Evolutionary conservation across 2,113 vertebrate species (phyloP).

Genomic region (Peromyscus polionotus): DNA sequence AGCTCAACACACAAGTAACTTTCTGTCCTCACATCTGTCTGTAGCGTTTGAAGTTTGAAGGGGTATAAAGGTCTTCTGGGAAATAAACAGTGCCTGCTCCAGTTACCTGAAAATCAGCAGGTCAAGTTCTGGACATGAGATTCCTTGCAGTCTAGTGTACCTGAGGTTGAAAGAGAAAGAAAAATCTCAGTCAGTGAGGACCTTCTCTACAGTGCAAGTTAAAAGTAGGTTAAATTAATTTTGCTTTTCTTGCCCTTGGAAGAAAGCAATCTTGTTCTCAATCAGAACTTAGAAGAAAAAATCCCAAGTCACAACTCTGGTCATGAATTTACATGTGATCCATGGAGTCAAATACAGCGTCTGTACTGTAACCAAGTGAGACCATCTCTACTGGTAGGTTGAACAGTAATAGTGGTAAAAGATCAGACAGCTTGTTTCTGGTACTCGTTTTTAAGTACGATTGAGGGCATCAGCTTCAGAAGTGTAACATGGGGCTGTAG

Average conservation of each 20-base stretch:
- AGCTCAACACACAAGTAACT: conserved; percentile 25
- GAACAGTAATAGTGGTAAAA: neutral
- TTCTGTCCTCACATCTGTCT: neutral
- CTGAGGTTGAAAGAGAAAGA: conserved; percentile 74
- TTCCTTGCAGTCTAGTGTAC: neutral
- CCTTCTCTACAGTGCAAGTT: conserved; percentile 82
- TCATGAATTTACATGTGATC: neutral
- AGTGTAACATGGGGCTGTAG: conserved; percentile 28
- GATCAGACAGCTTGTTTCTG: neutral
- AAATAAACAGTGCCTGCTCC: neutral
- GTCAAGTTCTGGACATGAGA: neutral
- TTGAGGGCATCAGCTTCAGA: conserved; percentile 79
- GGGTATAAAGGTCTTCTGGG: neutral
- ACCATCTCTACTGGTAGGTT: conserved; percentile 12
- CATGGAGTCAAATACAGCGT: neutral
- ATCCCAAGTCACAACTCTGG: neutral
- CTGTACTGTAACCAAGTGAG: neutral
- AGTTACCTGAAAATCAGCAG: neutral
- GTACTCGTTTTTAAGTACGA: conserved; percentile 66
- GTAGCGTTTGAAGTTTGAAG: neutral
- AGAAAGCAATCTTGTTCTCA: neutral
- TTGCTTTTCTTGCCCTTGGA: neutral
- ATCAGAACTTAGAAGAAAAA: neutral
- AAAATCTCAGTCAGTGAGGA: conserved; percentile 75
- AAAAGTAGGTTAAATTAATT: conserved; percentile 53